Evolutionary conservation across 2,888 invertebrate species (phyloP).

Genomic region (Heliconius hortense): DNA sequence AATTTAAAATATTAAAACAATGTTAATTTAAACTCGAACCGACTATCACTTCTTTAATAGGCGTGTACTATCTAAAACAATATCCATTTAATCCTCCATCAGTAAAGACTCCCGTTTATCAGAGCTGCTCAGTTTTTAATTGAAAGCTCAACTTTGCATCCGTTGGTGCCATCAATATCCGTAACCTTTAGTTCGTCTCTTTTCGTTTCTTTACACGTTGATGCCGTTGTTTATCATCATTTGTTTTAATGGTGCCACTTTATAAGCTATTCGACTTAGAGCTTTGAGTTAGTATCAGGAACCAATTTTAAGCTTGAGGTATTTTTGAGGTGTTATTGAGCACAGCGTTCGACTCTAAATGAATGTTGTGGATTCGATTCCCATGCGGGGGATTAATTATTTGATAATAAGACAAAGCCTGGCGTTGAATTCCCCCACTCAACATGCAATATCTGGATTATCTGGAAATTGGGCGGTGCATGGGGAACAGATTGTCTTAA

Average conservation of each 20-base stretch:
- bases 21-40: no score
- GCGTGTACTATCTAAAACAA: background rate
- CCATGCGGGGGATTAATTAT: background rate
- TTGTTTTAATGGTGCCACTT: constrained; percentile 40
- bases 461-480: background rate
- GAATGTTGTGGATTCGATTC: background rate
- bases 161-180: constrained; percentile 60
- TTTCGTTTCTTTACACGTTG: constrained; percentile 38
- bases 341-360: background rate
- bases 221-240: constrained; percentile 39
- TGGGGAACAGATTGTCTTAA: background rate
- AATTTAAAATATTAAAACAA: no score
- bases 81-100: constrained; percentile 24
- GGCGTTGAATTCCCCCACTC: background rate
- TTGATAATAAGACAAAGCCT: background rate
- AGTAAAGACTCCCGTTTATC: constrained; percentile 44
- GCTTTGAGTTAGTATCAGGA: background rate
- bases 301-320: background rate
- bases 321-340: background rate
- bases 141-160: constrained; percentile 61
- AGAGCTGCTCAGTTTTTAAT: constrained; percentile 62
- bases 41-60: background rate
- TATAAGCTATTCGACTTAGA: constrained; percentile 28
- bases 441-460: background rate
- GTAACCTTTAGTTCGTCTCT: constrained; percentile 36